phyloP scores from a whole-genome alignment of 2,113 vertebrate genomes.

The Promerops cafer region DNA sequence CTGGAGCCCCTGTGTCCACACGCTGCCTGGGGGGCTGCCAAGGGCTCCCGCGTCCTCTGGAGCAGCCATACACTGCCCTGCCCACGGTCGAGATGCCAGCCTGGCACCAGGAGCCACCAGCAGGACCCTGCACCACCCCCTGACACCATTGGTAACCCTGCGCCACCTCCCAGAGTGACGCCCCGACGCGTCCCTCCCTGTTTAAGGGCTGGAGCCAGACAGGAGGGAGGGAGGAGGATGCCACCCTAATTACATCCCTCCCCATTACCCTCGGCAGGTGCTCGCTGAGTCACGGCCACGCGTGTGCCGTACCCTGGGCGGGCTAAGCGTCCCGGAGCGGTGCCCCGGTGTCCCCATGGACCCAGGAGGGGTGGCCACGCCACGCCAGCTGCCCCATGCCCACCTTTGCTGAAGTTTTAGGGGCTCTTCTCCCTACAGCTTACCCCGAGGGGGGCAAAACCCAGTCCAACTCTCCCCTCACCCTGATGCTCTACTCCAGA shows the following conservation, averaged over 20 bases:
- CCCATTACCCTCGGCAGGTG: background rate
- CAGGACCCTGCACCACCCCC: background rate
- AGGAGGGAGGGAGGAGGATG: background rate
- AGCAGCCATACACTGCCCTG: background rate
- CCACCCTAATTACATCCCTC: background rate
- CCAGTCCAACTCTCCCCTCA: background rate
- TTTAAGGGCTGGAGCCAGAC: background rate
- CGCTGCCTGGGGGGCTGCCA: background rate
- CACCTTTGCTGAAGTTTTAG: background rate
- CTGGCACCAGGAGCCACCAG: rapidly evolving
- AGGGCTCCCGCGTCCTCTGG: no score
- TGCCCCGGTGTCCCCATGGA: rapidly evolving
- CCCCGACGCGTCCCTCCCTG: background rate
- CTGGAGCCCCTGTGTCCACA: background rate
- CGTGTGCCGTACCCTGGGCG: background rate
- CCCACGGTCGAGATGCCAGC: background rate
- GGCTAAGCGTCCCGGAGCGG: background rate
- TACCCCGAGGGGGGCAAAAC: background rate
- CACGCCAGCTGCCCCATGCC: rapidly evolving
- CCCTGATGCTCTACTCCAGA: background rate
- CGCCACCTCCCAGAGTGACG: background rate
- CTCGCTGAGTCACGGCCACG: slow-evolving; percentile 1
- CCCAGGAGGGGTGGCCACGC: rapidly evolving
- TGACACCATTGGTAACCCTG: background rate
- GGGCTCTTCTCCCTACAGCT: background rate